phyloP scores from a whole-genome alignment of 1,140 invertebrate genomes.

The Drosophila pectinifera region DNA sequence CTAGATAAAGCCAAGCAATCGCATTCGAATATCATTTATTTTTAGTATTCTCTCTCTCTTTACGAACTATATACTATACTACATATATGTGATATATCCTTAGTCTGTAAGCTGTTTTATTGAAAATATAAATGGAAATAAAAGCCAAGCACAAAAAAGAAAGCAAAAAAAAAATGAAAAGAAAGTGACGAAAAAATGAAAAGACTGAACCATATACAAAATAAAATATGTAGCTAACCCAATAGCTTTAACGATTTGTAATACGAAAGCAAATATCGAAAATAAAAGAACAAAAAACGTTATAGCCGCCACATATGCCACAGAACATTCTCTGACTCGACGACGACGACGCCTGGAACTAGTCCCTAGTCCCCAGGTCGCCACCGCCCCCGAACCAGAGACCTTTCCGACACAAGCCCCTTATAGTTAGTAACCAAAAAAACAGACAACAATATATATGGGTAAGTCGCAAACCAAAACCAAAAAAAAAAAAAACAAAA shows the following conservation, averaged over 20 bases:
- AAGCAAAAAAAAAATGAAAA: constrained; percentile 13
- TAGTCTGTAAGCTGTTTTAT: constrained; percentile 59
- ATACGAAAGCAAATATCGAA: constrained; percentile 55
- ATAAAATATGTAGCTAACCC: constrained; percentile 60
- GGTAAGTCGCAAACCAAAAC: constrained; percentile 69
- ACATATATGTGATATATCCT: constrained; percentile 51
- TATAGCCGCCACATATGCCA: constrained; percentile 67
- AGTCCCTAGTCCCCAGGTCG: constrained; percentile 61
- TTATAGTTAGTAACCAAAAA: constrained; percentile 70
- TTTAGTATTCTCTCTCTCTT: constrained; percentile 68
- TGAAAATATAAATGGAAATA: constrained; percentile 61
- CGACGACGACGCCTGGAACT: constrained; percentile 51
- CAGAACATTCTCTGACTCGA: constrained; percentile 65
- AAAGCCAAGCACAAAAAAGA: constrained; percentile 48
- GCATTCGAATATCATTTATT: constrained; percentile 71
- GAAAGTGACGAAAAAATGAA: constrained; percentile 7
- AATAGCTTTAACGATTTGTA: constrained; percentile 75
- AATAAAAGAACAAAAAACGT: constrained; percentile 63
- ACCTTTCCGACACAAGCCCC: constrained; percentile 58
- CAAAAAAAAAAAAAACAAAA: constrained; percentile 15
- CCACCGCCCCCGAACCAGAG: constrained; percentile 47
- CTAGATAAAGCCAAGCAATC: constrained; percentile 56
- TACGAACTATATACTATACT: constrained; percentile 43
- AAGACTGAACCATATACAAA: constrained; percentile 63
- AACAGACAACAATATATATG: constrained; percentile 55